These are phyloP conservation scores for Anneissia japonica DNA, from an alignment of 35 echinoderm and acorn worm genomes.

Conservation along the genomic window DNA sequence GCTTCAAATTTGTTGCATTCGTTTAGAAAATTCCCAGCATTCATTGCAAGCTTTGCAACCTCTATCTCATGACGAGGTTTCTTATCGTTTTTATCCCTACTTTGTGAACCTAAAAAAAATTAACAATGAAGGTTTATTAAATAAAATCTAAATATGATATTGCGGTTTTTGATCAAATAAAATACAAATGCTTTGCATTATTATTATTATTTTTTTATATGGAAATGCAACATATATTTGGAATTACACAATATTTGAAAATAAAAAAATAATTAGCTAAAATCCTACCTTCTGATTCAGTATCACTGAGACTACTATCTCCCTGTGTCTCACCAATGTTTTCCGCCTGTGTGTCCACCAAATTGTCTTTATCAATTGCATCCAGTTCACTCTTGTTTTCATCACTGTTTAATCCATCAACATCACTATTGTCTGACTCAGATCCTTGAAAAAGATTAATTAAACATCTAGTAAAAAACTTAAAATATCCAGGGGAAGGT, in stretches of 20 bases:
- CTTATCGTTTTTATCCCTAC: neutral
- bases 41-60: constrained; percentile 55
- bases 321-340: neutral
- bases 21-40: constrained; percentile 73
- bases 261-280: too few relatives aligned
- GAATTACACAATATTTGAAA: too few relatives aligned
- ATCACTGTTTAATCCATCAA: too few relatives aligned
- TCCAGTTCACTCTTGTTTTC: too few relatives aligned
- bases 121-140: neutral
- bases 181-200: too few relatives aligned
- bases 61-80: constrained; percentile 15
- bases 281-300: neutral
- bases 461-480: too few relatives aligned
- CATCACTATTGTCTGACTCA: too few relatives aligned
- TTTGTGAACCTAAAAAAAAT: neutral
- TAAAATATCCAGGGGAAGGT: too few relatives aligned
- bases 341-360: neutral
- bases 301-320: neutral
- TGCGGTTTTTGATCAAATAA: too few relatives aligned
- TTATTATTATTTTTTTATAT: neutral
- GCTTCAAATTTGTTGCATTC: constrained; percentile 47
- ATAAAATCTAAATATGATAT: neutral
- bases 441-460: too few relatives aligned
- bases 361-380: neutral
- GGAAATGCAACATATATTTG: neutral